These are phyloP conservation scores for Lepidurus apus DNA, from an alignment of 1,140 invertebrate genomes.

Conservation along the genomic window DNA sequence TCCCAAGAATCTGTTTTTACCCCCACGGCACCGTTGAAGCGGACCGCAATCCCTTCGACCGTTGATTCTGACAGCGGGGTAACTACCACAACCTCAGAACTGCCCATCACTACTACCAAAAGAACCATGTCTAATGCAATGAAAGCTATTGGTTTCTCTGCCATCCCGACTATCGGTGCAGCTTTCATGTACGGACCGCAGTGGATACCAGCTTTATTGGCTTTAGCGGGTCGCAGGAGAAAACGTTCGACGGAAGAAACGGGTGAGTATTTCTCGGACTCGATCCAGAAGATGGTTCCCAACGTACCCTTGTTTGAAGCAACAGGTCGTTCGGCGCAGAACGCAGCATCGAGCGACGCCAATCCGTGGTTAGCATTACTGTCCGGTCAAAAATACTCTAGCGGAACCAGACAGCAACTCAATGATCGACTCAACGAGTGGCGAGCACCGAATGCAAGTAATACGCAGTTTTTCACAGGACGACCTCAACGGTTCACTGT, in stretches of 20 bases:
- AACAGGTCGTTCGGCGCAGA: neutral
- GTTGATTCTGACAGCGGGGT: neutral
- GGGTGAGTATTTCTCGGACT: neutral
- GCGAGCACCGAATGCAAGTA: neutral
- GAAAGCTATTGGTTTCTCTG: neutral
- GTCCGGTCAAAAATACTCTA: neutral
- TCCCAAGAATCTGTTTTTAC: neutral
- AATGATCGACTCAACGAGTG: neutral
- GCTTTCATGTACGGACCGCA: neutral
- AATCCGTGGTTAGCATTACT: neutral
- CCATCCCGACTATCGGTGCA: neutral
- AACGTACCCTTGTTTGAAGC: neutral
- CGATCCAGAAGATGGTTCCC: neutral
- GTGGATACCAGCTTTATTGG: neutral
- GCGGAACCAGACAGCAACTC: neutral
- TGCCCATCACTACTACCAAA: neutral
- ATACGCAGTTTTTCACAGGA: neutral
- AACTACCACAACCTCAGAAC: neutral
- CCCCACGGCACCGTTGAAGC: neutral
- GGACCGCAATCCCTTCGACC: neutral
- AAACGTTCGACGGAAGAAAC: neutral
- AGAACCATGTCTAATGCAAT: conserved; percentile 6
- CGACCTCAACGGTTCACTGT: neutral
- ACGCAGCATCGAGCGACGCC: neutral
- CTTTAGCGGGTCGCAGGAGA: neutral